Evolutionary conservation across 2,888 invertebrate genomes (phyloP), one percentile per base, ranked within the genome.

Genomic region (Seira musarum): DNA sequence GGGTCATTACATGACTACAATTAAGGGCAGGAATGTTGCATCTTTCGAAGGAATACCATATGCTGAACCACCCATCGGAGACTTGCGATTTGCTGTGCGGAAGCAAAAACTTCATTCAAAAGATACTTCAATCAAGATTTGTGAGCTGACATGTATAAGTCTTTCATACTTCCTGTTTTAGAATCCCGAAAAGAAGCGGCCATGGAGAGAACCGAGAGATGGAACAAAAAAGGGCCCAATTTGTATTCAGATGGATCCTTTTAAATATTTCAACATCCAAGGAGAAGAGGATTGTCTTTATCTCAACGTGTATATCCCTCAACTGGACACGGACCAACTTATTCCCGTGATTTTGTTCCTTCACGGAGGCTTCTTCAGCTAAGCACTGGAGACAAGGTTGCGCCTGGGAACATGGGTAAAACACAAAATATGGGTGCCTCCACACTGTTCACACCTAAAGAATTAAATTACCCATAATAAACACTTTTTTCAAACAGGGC

Each of bases 121-220:
- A n/a, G n/a, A n/a, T n/a, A n/a, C n/a, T n/a, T n/a, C n/a, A n/a
- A n/a, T n/a, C n/a, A n/a, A n/a, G n/a, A n/a, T n/a, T n/a, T n/a
- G n/a, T n/a, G n/a, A n/a, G n/a, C n/a, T n/a, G n/a, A n/a, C n/a
- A n/a, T n/a, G n/a, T n/a, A n/a, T n/a, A n/a, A n/a, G n/a, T n/a
- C n/a, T n/a, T n/a, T n/a, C n/a, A n/a, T n/a, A n/a, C 15, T 30
- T 17, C 67, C 63, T 13, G 35, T 30, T 1, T 1, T 25, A 82
- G 82, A 82, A 82, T 60, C 82, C 82, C 10, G 79, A 82, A 19
- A 74, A 78, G 35, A 82, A 79, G 19, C 65, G 22, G 17, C 74
- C 74, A n/a, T 82, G 82, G 82, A 22, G 66, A 46, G 72, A 78
- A 35, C n/a, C 22, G 13, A 72, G 78, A 72, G 40, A 8, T 0